Conservation (phyloP, 2,888 invertebrate species). For the Kuschelorhynchus macadamiae region DNA sequence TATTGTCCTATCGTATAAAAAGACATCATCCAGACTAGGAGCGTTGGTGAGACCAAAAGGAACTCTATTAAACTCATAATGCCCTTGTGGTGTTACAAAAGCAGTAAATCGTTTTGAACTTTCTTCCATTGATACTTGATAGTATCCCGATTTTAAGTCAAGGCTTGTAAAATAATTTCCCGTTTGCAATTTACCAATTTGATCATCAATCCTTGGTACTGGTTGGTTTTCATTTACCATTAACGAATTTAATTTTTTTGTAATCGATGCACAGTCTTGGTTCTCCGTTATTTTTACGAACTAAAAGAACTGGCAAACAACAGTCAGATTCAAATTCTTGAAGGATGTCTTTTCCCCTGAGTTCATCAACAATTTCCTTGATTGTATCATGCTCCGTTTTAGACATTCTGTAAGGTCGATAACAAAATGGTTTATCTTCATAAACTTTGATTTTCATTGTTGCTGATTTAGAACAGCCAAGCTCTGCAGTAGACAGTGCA, state of each 20-base stretch:
- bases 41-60: constrained; percentile 51
- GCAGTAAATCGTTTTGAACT: constrained; percentile 43
- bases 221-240: constrained; percentile 49
- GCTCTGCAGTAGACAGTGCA: constrained; percentile 37
- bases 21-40: constrained; percentile 50
- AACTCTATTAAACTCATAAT: constrained; percentile 47
- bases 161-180: constrained; percentile 50
- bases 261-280: constrained; percentile 51
- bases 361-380: neutral
- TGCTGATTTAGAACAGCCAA: constrained; percentile 50
- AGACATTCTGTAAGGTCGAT: constrained; percentile 53
- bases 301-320: constrained; percentile 50
- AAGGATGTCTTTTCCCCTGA: constrained; percentile 43
- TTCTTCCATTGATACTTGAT: constrained; percentile 48
- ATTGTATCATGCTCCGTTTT: neutral
- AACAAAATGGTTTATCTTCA: constrained; percentile 49
- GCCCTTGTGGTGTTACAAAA: constrained; percentile 49
- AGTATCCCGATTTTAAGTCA: constrained; percentile 51
- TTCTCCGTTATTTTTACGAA: constrained; percentile 53
- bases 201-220: constrained; percentile 50
- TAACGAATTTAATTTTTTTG: constrained; percentile 42
- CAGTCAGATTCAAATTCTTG: constrained; percentile 51
- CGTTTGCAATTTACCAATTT: constrained; percentile 42
- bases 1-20: constrained; percentile 33
- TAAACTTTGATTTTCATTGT: constrained; percentile 42